phyloP scores from a whole-genome alignment of 37 sponge, comb jelly and placozoan species.

The Bolinopsis microptera region DNA sequence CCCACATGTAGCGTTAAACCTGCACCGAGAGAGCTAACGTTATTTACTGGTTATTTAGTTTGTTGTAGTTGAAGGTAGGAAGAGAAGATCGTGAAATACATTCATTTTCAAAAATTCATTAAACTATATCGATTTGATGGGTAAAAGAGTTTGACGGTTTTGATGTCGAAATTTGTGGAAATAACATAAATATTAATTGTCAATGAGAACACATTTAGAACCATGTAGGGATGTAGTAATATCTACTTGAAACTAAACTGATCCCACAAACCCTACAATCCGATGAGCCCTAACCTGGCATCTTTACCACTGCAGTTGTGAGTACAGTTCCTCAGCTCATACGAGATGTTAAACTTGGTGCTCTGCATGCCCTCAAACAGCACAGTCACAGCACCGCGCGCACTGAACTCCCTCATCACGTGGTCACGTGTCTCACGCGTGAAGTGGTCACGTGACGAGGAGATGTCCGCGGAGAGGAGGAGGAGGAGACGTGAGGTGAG shows the following conservation, averaged over 20 bases:
- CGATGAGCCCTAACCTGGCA: neutral
- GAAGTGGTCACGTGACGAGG: neutral
- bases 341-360: constrained; percentile 31
- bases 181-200: too few species aligned
- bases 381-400: neutral
- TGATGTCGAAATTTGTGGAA: too few species aligned
- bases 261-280: too few species aligned
- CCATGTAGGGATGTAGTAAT: too few species aligned
- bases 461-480: neutral
- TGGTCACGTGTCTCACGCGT: neutral
- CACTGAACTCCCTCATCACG: neutral
- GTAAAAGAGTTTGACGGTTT: too few species aligned
- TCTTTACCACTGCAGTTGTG: neutral
- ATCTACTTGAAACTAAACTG: too few species aligned
- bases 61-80: too few species aligned
- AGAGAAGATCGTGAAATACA: too few species aligned
- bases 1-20: constrained; percentile 42
- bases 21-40: neutral
- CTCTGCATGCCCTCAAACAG: constrained; percentile 1
- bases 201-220: too few species aligned
- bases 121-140: too few species aligned
- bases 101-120: too few species aligned
- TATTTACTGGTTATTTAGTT: too few species aligned
- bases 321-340: constrained; percentile 34
- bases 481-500: neutral